phyloP scores from a whole-genome alignment of 2,888 invertebrate genomes.

The Syrphus vitripennis region DNA sequence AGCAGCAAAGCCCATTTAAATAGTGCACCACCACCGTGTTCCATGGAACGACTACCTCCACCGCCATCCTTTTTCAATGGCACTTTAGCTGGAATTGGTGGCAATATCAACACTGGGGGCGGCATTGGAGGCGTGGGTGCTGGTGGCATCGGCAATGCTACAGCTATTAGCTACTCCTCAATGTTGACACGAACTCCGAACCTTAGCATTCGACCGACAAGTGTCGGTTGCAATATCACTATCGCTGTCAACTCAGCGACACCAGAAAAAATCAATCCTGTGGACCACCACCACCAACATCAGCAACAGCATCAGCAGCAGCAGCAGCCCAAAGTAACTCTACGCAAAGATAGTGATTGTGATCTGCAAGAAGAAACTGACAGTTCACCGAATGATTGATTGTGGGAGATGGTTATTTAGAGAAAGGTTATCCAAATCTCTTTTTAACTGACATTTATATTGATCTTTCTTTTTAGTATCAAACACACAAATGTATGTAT shows the following conservation, averaged over 20 bases:
- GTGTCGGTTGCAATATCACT: slow-evolving; percentile 65
- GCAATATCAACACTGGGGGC: not conserved
- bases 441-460: slow-evolving; percentile 29
- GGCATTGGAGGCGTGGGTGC: not conserved
- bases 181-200: slow-evolving; percentile 57
- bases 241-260: slow-evolving; percentile 72
- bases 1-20: slow-evolving; percentile 73
- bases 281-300: slow-evolving; percentile 47
- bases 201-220: slow-evolving; percentile 54
- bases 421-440: slow-evolving; percentile 24
- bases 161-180: slow-evolving; percentile 45
- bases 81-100: slow-evolving; percentile 12
- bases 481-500: too few relatives aligned
- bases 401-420: slow-evolving; percentile 41
- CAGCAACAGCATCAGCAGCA: not conserved
- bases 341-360: slow-evolving; percentile 57
- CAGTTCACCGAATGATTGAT: slow-evolving; percentile 67
- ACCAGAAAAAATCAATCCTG: slow-evolving; percentile 64
- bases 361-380: slow-evolving; percentile 54
- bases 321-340: slow-evolving; percentile 53
- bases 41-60: slow-evolving; percentile 75
- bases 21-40: slow-evolving; percentile 76
- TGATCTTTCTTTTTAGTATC: not conserved
- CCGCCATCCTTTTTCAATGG: slow-evolving; percentile 45
- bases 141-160: not conserved